A percentile compares a stretch with the other conserved stretches of the same genome.
These are phyloP conservation scores for Ochropacha duplaris DNA, from an alignment of 2,888 invertebrate species.

Conservation along the genomic window DNA sequence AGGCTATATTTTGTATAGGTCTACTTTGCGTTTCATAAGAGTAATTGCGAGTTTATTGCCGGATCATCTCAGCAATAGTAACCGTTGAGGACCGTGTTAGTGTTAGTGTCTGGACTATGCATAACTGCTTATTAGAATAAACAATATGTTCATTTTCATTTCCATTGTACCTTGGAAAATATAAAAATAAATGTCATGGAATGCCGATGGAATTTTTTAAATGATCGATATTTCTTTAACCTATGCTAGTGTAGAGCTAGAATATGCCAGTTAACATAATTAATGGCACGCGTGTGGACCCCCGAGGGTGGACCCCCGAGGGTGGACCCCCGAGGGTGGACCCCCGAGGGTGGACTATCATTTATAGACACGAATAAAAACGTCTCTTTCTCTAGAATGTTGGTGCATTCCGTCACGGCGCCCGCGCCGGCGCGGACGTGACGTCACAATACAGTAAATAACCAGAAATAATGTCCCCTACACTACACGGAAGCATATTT, in stretches of 20 bases:
- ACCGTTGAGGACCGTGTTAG: no score
- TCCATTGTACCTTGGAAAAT: no score
- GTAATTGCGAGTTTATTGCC: no score
- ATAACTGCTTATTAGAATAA: no score
- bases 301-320: neutral
- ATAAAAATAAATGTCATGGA: no score
- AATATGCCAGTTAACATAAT: neutral
- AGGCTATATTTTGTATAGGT: no score
- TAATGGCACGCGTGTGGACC: neutral
- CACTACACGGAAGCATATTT: neutral
- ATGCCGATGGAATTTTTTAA: no score
- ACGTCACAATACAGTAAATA: neutral
- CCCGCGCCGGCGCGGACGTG: neutral
- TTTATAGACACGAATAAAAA: neutral
- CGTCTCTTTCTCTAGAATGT: neutral
- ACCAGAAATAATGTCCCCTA: neutral
- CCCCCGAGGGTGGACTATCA: neutral
- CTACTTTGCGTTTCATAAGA: no score
- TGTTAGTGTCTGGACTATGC: no score
- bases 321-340: neutral
- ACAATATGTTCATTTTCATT: no score
- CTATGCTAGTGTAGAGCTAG: neutral
- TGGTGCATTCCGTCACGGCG: slow-evolving; percentile 4
- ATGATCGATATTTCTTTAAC: neutral
- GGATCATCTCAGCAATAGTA: no score